Evolutionary conservation across 2,888 invertebrate genomes (phyloP).

Genomic region (Campaea margaritaria): DNA sequence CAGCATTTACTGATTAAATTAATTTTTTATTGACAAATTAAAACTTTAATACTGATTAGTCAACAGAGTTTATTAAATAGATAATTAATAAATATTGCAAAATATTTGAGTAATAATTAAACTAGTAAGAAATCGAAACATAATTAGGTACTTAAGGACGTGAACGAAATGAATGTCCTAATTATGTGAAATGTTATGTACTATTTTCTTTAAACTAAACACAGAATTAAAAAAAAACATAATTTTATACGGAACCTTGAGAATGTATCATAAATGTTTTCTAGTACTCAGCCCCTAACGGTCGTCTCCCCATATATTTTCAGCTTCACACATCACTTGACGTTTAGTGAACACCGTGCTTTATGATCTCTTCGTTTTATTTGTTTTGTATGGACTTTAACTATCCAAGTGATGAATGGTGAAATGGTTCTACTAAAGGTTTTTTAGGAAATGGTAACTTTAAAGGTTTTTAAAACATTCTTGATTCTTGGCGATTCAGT

Average conservation of each 20-base stretch:
- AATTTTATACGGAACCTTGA: slow-evolving; percentile 30
- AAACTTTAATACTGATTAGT: no score
- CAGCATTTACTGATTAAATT: no score
- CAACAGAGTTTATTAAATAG: no score
- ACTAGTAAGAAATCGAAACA: no score
- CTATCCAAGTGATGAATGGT: slow-evolving; percentile 18
- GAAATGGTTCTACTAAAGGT: background rate
- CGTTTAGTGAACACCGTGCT: slow-evolving; percentile 45
- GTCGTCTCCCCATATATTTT: slow-evolving; percentile 50
- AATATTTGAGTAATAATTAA: no score
- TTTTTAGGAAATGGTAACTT: background rate
- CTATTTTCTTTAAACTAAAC: no score
- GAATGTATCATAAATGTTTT: slow-evolving; percentile 35
- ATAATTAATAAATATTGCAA: no score
- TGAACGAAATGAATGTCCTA: no score
- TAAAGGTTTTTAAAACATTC: background rate
- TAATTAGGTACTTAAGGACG: no score
- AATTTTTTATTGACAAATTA: no score
- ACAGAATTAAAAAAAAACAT: background rate
- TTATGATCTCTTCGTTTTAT: slow-evolving; percentile 30
- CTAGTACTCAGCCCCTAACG: slow-evolving; percentile 51
- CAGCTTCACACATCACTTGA: slow-evolving; percentile 65
- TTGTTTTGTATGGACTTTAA: slow-evolving; percentile 25
- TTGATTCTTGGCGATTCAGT: background rate
- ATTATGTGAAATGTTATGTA: background rate